Evolutionary conservation across 2,113 vertebrate genomes (phyloP).

Genomic region (Corvus hawaiiensis): DNA sequence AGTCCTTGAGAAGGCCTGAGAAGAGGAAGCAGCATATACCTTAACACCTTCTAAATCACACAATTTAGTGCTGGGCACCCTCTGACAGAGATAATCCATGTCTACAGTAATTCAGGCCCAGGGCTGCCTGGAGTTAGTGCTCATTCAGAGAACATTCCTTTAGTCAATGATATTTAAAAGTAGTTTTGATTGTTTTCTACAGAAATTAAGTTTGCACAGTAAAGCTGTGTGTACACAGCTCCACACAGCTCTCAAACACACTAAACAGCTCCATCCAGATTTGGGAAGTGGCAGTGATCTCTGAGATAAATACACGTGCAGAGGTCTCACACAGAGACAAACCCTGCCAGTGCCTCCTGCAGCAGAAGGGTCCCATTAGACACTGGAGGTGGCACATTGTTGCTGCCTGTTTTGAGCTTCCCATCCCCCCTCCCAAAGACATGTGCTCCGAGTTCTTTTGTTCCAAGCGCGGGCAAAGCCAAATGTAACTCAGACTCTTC

Average conservation of each 20-base stretch:
- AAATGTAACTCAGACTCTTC: too few relatives aligned
- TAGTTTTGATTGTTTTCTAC: not conserved
- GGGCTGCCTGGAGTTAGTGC: not conserved
- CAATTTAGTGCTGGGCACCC: not conserved
- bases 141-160: not conserved
- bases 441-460: too few relatives aligned
- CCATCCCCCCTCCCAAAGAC: too few relatives aligned
- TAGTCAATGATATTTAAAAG: not conserved
- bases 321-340: not conserved
- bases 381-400: not conserved
- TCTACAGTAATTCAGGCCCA: not conserved
- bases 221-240: not conserved
- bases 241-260: fast-evolving
- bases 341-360: not conserved
- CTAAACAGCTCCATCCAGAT: not conserved
- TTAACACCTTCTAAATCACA: not conserved
- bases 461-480: too few relatives aligned
- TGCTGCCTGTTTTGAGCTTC: too few relatives aligned
- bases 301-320: not conserved
- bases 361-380: not conserved
- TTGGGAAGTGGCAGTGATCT: not conserved
- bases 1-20: not conserved
- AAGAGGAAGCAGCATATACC: not conserved
- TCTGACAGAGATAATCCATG: not conserved
- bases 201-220: not conserved